These are phyloP conservation scores for Salmo trutta DNA, from an alignment of 2,797 vertebrate species.

Conservation along the genomic window DNA sequence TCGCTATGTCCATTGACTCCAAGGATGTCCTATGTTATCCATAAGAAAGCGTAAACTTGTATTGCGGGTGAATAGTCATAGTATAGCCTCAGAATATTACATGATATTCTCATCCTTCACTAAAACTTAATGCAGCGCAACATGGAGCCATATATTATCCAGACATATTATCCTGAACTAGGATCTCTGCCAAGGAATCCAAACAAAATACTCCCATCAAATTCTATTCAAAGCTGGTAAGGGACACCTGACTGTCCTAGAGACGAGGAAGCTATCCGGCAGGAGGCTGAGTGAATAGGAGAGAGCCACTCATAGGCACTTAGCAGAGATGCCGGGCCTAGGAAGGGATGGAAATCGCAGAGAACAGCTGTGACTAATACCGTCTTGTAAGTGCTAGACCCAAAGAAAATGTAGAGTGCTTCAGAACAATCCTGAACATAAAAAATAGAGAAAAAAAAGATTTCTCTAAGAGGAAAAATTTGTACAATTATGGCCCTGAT, in stretches of 20 bases:
- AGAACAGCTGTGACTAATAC: slow-evolving; percentile 78
- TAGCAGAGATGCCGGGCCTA: slow-evolving; percentile 68
- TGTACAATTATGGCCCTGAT: slow-evolving; percentile 44
- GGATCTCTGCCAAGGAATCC: slow-evolving; percentile 41
- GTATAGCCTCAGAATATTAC: not conserved
- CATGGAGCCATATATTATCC: slow-evolving; percentile 40
- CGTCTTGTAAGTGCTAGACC: slow-evolving; percentile 59
- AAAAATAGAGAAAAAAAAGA: slow-evolving; percentile 3
- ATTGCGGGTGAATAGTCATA: slow-evolving; percentile 52
- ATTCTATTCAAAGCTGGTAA: slow-evolving; percentile 54
- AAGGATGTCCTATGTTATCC: slow-evolving; percentile 69
- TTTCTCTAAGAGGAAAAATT: slow-evolving; percentile 39
- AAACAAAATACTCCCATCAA: slow-evolving; percentile 53
- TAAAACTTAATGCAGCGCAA: slow-evolving; percentile 36
- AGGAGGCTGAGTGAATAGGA: slow-evolving; percentile 18
- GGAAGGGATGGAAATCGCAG: slow-evolving; percentile 63
- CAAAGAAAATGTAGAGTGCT: slow-evolving; percentile 47
- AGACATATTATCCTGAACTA: slow-evolving; percentile 43
- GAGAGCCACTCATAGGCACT: slow-evolving; percentile 49
- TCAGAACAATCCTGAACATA: slow-evolving; percentile 50
- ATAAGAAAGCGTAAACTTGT: slow-evolving; percentile 70
- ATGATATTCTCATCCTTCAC: slow-evolving; percentile 23
- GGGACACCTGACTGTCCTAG: slow-evolving; percentile 51
- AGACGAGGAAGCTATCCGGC: slow-evolving; percentile 34
- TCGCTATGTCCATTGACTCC: not conserved